Conservation (phyloP, 2,888 invertebrate species). For the Zootermopsis nevadensis region DNA sequence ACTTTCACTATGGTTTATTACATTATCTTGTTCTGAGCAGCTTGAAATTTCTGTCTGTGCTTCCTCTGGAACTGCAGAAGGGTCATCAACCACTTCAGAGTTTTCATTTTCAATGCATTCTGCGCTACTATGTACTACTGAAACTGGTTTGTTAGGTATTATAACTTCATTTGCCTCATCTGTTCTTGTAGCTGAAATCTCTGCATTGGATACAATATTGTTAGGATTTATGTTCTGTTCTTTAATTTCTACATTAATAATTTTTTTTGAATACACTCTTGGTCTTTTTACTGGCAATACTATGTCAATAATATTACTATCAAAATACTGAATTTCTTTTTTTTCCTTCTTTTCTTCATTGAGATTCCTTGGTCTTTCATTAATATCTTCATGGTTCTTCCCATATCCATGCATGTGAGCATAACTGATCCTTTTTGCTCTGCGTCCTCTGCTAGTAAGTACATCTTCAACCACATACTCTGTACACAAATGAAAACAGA, state of each 20-base stretch:
- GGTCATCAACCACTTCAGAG: background rate
- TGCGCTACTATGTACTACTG: background rate
- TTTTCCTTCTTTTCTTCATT: background rate
- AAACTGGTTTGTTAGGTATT: background rate
- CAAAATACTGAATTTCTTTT: background rate
- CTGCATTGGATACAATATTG: background rate
- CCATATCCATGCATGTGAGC: conserved; percentile 15
- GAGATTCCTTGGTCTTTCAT: background rate
- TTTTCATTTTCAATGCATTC: background rate
- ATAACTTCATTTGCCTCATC: background rate
- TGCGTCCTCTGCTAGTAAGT: conserved; percentile 35
- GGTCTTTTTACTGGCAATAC: background rate
- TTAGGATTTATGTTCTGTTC: background rate
- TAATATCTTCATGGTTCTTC: background rate
- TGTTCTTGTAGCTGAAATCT: background rate
- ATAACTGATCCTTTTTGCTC: conserved; percentile 39
- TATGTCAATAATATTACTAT: background rate
- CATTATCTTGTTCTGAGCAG: background rate
- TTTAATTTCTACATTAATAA: background rate
- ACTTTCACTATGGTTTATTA: background rate
- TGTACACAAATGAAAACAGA: background rate
- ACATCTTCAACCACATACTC: conserved; percentile 35
- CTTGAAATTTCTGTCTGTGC: background rate
- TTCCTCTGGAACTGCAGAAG: background rate
- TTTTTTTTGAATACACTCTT: background rate